phyloP scores from a whole-genome alignment of 2,888 invertebrate species.

The Hedya salicella region DNA sequence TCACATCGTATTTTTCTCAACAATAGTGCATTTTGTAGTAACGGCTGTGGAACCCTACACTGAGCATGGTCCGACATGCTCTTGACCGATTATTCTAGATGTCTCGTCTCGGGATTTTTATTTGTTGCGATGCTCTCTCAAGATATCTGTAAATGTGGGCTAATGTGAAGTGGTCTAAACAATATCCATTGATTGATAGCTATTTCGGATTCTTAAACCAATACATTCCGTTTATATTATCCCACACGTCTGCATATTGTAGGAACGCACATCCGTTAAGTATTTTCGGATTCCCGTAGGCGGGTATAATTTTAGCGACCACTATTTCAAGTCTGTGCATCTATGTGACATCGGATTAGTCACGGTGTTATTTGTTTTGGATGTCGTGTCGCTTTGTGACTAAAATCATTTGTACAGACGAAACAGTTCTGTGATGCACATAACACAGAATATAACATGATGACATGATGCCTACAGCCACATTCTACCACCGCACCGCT shows the following conservation, averaged over 20 bases:
- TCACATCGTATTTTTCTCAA: no score
- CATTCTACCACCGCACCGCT: no score
- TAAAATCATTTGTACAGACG: background rate
- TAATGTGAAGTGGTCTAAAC: no score
- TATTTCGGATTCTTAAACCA: conserved; percentile 24
- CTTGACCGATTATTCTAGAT: no score
- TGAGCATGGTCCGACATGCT: no score
- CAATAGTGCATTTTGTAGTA: no score
- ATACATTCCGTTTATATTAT: conserved; percentile 34
- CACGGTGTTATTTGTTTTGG: conserved; percentile 24
- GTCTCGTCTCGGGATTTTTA: no score
- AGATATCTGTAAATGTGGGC: background rate
- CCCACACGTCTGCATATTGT: conserved; percentile 28
- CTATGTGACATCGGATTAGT: conserved; percentile 45
- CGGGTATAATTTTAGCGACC: conserved; percentile 58
- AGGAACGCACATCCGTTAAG: conserved; percentile 34
- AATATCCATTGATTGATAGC: conserved; percentile 2
- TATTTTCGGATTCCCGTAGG: conserved; percentile 58
- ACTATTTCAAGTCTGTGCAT: conserved; percentile 71
- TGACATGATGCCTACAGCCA: no score
- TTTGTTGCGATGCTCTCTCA: no score
- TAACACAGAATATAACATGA: no score
- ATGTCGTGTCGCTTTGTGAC: conserved; percentile 7
- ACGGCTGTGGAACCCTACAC: no score
- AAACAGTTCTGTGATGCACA: no score